These are phyloP conservation scores for Tupaia chinensis DNA, from an alignment of 2,113 vertebrate species.

Conservation along the genomic window DNA sequence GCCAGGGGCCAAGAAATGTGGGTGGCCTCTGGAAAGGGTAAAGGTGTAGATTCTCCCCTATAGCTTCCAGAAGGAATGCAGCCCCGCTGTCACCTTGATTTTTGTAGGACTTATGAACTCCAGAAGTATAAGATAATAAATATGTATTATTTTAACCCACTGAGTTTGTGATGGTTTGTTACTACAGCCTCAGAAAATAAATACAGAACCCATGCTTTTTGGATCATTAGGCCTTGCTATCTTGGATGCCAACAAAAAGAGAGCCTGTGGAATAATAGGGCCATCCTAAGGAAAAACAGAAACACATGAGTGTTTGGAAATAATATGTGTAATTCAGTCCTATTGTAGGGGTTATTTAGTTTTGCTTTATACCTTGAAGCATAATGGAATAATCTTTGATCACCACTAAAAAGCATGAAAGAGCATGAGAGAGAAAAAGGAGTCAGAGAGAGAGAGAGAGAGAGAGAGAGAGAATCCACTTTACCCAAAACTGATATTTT, in stretches of 20 bases:
- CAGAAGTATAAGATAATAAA: not conserved
- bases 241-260: not conserved
- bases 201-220: not conserved
- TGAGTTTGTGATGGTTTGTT: not conserved
- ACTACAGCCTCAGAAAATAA: not conserved
- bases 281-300: not conserved
- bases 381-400: constrained; percentile 15
- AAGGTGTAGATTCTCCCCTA: not conserved
- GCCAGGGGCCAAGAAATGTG: not conserved
- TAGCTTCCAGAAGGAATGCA: not conserved
- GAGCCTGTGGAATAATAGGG: not conserved
- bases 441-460: too few relatives aligned
- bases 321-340: constrained; percentile 1
- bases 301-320: not conserved
- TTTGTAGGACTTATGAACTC: not conserved
- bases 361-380: constrained; percentile 58
- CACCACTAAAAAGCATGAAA: not conserved
- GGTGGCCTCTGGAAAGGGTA: not conserved
- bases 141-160: constrained; percentile 11
- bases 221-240: not conserved
- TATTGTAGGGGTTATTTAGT: not conserved
- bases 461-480: not conserved
- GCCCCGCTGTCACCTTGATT: not conserved
- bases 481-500: constrained; percentile 36
- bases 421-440: not conserved